Conservation (phyloP, 2,113 vertebrate genomes). For the Myodes glareolus region DNA sequence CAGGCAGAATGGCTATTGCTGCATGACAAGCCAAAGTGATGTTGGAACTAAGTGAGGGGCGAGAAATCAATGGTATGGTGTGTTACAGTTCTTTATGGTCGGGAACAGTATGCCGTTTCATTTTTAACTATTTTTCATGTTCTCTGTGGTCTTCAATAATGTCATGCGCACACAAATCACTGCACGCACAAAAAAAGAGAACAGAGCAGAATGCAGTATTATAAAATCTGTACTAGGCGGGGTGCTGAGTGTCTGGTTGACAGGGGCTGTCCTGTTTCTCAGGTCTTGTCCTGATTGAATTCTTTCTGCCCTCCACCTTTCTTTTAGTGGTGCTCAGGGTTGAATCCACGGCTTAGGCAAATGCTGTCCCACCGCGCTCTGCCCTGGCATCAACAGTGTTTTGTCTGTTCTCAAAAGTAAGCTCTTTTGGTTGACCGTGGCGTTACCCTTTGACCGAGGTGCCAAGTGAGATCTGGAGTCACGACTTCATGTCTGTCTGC, state of each 20-base stretch:
- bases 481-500: constrained; percentile 26
- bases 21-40: neutral
- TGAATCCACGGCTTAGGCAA: neutral
- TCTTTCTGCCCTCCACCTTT: neutral
- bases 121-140: neutral
- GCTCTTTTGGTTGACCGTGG: neutral
- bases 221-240: neutral
- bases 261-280: neutral
- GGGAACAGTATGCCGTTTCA: neutral
- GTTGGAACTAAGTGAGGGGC: too few species aligned
- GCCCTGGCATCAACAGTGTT: neutral
- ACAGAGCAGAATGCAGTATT: neutral
- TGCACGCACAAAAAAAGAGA: neutral
- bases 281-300: neutral
- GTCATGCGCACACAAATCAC: neutral
- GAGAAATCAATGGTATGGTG: fast-evolving
- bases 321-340: too few species aligned
- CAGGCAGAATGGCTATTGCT: neutral
- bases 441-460: neutral
- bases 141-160: neutral
- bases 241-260: neutral
- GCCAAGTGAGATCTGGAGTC: neutral
- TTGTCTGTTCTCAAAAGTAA: neutral
- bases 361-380: too few species aligned
- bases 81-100: neutral